Evolutionary conservation across 2,888 invertebrate species (phyloP), one percentile per base, ranked within the genome.

Genomic region (Epinotia demarniana): DNA sequence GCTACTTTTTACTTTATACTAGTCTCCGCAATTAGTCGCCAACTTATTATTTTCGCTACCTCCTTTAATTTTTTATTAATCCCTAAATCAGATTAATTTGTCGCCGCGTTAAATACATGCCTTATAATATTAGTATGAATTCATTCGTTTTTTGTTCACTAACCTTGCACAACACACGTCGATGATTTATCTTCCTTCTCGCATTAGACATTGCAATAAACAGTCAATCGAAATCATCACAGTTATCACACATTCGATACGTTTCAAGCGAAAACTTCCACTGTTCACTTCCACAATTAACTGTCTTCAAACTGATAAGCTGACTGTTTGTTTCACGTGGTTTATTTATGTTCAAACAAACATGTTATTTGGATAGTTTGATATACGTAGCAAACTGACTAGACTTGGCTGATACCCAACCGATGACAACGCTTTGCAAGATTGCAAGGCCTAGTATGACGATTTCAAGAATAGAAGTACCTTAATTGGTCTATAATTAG

Each of bases 161-260:
- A 70, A 81, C 81, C 81, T 81, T 77, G 72, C 71, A 77, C 69
- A 76, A 75, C 33, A 80, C 62, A 4, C 72, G 79, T 18, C 77
- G 79, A 49, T 76, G 77, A 43, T 77, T 73, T 12, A 79, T 49
- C 63, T 72, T 81, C 76, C 77, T 78, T 72, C 77, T 77, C 72
- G 72, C 77, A 57, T 70, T 77, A 75, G 80, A 72, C 79, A 79
- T 80, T 13, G 43, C 73, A 11, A 57, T 43, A 60, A 58, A 69
- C 19, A 46, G 12, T 27, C 11, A 58, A 69, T 46, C 27, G 46
- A 39, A 55, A 39, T 53, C 53, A 53, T 49, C 49, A 46, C 46
- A 67, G 33, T 11, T 33, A 8, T 33, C 66, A 57, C 18, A 11
- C 68, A 57, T 69, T n/a, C 33, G 23, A 27, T 3, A 27, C 23